These are phyloP conservation scores for Halyomorpha halys DNA, from an alignment of 1,140 invertebrate genomes.

Conservation along the genomic window DNA sequence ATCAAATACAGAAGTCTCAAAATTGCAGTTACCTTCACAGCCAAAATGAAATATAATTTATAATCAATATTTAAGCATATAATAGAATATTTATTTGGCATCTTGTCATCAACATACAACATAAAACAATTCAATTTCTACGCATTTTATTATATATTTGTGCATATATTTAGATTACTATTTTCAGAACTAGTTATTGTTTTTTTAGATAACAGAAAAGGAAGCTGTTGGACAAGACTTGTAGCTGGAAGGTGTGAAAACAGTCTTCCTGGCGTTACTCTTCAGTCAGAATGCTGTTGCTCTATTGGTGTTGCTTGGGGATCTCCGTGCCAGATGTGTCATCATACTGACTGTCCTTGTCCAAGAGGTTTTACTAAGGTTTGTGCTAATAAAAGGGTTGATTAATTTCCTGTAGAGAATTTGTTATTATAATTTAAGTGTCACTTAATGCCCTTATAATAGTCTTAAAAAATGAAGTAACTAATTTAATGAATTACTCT, in stretches of 20 bases:
- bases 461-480: too few species aligned
- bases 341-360: slow-evolving; percentile 55
- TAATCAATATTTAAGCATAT: too few species aligned
- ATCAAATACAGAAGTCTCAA: not conserved
- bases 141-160: too few species aligned
- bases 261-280: slow-evolving; percentile 56
- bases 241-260: slow-evolving; percentile 72
- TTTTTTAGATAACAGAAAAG: slow-evolving; percentile 64
- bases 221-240: slow-evolving; percentile 76
- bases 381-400: not conserved
- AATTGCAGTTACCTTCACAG: too few species aligned
- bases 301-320: slow-evolving; percentile 85
- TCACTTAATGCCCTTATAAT: too few species aligned
- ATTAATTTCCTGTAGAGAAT: too few species aligned
- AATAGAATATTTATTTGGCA: too few species aligned
- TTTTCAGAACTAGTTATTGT: not conserved
- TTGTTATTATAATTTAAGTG: too few species aligned
- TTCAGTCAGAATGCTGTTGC: slow-evolving; percentile 77
- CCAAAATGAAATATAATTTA: too few species aligned
- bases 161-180: too few species aligned
- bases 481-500: not conserved
- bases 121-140: too few species aligned
- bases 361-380: slow-evolving; percentile 61
- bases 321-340: slow-evolving; percentile 71
- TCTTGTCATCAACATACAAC: too few species aligned